Percentiles rank a stretch among this genome's conserved stretches.
Evolutionary conservation across 1,140 invertebrate species (phyloP).

Genomic region (Chironomus striatipennis): DNA sequence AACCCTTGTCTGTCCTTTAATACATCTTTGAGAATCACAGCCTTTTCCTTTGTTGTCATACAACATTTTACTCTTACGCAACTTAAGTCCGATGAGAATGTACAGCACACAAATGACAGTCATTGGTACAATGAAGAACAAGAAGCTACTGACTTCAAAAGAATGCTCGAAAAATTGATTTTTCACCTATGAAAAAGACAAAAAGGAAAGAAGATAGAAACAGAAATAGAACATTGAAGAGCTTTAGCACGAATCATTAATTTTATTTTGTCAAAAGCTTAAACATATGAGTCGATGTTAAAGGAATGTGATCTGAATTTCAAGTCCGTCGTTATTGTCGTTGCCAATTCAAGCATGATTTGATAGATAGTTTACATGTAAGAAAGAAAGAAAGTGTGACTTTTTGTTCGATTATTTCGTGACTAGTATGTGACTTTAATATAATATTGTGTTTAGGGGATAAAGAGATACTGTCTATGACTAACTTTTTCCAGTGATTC

Average conservation of each 20-base stretch:
- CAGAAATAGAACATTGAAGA: constrained; percentile 11
- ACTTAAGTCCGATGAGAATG: constrained; percentile 67
- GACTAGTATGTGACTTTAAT: too few relatives aligned
- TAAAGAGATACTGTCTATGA: background rate
- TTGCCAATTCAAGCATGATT: too few relatives aligned
- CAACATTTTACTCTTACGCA: constrained; percentile 45
- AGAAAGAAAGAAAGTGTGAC: too few relatives aligned
- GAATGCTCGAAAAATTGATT: constrained; percentile 57
- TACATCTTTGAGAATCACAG: constrained; percentile 36
- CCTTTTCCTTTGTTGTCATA: constrained; percentile 35
- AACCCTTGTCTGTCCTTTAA: constrained; percentile 49
- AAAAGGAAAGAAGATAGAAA: too few relatives aligned
- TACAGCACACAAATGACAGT: constrained; percentile 76
- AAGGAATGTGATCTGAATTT: too few relatives aligned
- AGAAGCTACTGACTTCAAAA: constrained; percentile 73
- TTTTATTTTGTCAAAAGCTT: too few relatives aligned
- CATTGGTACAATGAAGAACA: constrained; percentile 83
- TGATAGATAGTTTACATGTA: too few relatives aligned
- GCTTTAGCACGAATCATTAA: background rate
- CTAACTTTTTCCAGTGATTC: background rate
- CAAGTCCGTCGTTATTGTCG: too few relatives aligned
- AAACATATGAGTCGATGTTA: too few relatives aligned
- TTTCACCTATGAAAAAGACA: constrained; percentile 40
- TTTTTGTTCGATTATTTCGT: too few relatives aligned
- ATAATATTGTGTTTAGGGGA: too few relatives aligned